These are phyloP conservation scores for Orbicella faveolata DNA, from an alignment of 64 coral and sea anemone genomes.

Conservation along the genomic window DNA sequence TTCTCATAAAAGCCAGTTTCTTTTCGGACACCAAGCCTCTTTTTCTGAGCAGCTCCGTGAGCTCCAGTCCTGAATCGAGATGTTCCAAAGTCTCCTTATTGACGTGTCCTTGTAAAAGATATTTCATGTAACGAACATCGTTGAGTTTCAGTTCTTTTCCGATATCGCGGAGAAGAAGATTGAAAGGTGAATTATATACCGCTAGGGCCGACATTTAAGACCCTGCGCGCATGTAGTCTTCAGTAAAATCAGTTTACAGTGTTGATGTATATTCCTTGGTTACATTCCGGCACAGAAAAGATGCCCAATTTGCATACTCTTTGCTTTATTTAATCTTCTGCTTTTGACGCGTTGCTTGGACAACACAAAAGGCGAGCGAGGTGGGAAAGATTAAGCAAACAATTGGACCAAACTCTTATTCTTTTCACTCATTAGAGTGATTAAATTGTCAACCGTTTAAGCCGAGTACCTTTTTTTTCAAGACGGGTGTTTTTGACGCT, in stretches of 20 bases:
- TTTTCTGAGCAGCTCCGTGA: constrained; percentile 53
- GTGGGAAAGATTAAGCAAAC: constrained; percentile 4
- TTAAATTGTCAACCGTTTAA: neutral
- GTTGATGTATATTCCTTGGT: neutral
- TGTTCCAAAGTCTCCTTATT: constrained; percentile 81
- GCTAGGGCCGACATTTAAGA: neutral
- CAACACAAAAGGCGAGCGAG: neutral
- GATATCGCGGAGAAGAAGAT: constrained; percentile 58
- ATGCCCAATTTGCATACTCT: constrained; percentile 30
- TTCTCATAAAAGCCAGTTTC: constrained; percentile 83
- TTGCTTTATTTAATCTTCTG: constrained; percentile 1
- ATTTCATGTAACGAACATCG: constrained; percentile 78
- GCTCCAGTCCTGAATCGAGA: constrained; percentile 70
- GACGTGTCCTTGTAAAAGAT: constrained; percentile 82
- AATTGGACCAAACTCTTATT: constrained; percentile 13
- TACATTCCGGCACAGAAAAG: neutral
- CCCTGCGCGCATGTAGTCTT: neutral
- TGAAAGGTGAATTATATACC: constrained; percentile 36
- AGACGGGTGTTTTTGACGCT: constrained; percentile 2
- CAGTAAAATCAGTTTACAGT: neutral
- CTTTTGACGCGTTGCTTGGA: constrained; percentile 25
- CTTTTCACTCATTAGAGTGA: constrained; percentile 16
- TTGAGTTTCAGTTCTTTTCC: constrained; percentile 62
- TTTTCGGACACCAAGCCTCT: constrained; percentile 77
- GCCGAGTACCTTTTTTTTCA: neutral